A percentile compares a stretch with the other conserved stretches of the same genome.
Conservation (phyloP, 2,113 vertebrate species). For the Peromyscus leucopus region DNA sequence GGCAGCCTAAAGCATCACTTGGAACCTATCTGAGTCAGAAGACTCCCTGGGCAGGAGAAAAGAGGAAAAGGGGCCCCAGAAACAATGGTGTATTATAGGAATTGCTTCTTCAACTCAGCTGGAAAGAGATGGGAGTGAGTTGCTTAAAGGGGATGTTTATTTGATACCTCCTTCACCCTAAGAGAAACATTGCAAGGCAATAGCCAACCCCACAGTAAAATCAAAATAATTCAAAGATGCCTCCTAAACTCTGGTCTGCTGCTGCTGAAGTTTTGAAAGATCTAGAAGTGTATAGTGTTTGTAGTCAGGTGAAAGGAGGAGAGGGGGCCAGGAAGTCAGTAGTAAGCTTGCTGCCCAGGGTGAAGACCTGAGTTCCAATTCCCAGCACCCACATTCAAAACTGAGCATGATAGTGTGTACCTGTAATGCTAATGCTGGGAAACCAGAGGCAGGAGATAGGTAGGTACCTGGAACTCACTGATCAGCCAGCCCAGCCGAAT, state of each 20-base stretch:
- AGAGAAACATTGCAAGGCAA: background rate
- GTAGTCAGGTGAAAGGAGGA: too few species aligned
- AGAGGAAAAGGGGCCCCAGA: background rate
- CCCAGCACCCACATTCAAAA: background rate
- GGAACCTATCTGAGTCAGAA: rapidly evolving
- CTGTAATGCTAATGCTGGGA: background rate
- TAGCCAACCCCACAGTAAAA: rapidly evolving
- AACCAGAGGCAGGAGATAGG: background rate
- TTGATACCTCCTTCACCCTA: background rate
- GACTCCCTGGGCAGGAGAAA: background rate
- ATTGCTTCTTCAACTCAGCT: rapidly evolving
- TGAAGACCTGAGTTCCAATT: background rate
- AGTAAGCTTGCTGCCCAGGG: too few species aligned
- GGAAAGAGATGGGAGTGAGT: background rate
- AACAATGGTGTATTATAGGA: rapidly evolving
- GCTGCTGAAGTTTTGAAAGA: rapidly evolving
- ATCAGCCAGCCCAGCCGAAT: too few species aligned
- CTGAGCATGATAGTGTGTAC: too few species aligned
- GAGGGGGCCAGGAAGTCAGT: background rate
- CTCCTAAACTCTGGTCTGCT: too few species aligned
- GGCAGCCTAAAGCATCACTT: rapidly evolving
- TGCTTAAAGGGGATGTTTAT: background rate
- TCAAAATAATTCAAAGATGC: rapidly evolving
- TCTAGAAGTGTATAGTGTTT: rapidly evolving
- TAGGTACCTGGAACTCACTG: background rate